Evolutionary conservation across 2,113 vertebrate genomes (phyloP).

Genomic region (Trematomus loennbergii): DNA sequence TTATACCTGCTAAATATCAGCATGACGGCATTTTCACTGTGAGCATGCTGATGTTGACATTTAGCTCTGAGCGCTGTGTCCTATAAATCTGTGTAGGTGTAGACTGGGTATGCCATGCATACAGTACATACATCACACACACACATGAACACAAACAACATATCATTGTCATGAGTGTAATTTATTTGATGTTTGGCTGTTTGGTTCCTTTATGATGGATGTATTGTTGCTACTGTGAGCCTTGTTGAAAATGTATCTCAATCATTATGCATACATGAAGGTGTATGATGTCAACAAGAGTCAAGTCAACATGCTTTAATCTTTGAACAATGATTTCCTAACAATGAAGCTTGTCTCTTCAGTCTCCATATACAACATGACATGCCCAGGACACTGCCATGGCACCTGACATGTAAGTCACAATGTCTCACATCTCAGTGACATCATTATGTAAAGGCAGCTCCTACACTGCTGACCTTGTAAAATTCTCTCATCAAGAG

Average conservation of each 20-base stretch:
- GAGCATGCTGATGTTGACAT: not conserved
- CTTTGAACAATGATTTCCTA: slow-evolving; percentile 32
- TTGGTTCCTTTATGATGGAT: not conserved
- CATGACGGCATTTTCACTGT: not conserved
- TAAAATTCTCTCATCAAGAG: not conserved
- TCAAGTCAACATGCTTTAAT: slow-evolving; percentile 10
- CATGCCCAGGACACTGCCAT: slow-evolving; percentile 20
- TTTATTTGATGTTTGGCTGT: not conserved
- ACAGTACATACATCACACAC: too few relatives aligned
- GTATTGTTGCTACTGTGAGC: not conserved
- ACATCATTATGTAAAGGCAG: slow-evolving; percentile 21
- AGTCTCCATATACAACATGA: slow-evolving; percentile 45
- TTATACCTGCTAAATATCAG: not conserved
- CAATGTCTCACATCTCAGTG: slow-evolving; percentile 30
- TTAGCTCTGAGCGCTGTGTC: not conserved
- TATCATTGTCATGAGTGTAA: too few relatives aligned
- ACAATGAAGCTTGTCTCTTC: slow-evolving; percentile 28
- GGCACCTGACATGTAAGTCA: slow-evolving; percentile 32
- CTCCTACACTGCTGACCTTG: slow-evolving; percentile 36
- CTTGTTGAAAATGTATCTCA: not conserved
- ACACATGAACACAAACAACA: too few relatives aligned
- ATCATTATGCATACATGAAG: not conserved
- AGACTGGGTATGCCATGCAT: too few relatives aligned
- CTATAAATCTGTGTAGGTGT: too few relatives aligned
- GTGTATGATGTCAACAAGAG: slow-evolving; percentile 14